Evolutionary conservation across 2,113 vertebrate genomes (phyloP).

Genomic region (Trichomycterus rosablanca): DNA sequence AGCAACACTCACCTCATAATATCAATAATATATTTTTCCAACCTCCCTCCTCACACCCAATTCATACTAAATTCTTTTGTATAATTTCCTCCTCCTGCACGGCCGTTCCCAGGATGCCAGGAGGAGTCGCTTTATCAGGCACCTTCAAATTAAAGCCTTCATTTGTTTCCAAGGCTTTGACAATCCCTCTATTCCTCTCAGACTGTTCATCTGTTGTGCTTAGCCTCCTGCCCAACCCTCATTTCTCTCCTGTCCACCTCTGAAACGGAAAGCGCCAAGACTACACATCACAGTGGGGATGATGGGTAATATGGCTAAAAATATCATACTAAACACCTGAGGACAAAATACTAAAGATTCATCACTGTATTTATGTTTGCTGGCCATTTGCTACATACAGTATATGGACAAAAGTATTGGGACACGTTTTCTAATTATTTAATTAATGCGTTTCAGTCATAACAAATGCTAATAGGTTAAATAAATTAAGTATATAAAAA

Average conservation of each 20-base stretch:
- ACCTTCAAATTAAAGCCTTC: conserved; percentile 60
- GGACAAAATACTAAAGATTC: too few species aligned
- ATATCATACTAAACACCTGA: too few species aligned
- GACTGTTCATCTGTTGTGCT: conserved; percentile 55
- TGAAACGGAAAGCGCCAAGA: too few species aligned
- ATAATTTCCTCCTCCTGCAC: conserved; percentile 14
- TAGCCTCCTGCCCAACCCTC: conserved; percentile 54
- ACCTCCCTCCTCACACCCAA: conserved; percentile 36
- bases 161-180: conserved; percentile 64
- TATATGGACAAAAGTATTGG: too few species aligned
- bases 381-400: too few species aligned
- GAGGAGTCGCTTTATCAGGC: conserved; percentile 20
- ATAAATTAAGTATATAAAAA: too few species aligned
- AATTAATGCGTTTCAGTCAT: too few species aligned
- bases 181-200: conserved; percentile 59
- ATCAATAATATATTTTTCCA: conserved; percentile 23
- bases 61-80: conserved; percentile 45
- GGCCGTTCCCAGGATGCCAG: conserved; percentile 37
- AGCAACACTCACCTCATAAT: background rate
- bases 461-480: too few species aligned
- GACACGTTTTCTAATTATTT: too few species aligned
- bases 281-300: too few species aligned
- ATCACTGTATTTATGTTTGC: too few species aligned
- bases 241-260: conserved; percentile 46
- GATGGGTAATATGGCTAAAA: too few species aligned